Conservation (phyloP, 2,113 vertebrate genomes). For the Rhabdornis inornatus region DNA sequence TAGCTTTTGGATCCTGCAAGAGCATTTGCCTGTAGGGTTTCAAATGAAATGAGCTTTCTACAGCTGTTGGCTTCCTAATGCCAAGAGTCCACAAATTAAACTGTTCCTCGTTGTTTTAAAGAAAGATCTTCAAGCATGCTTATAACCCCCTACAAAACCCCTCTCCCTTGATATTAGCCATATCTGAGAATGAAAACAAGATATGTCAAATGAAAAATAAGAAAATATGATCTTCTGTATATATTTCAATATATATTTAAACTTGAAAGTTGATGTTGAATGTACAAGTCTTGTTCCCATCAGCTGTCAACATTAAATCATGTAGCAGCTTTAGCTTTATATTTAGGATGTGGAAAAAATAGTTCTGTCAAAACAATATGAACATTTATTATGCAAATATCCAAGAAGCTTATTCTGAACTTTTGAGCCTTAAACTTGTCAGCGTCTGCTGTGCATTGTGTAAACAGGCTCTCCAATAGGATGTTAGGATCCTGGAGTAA, state of each 20-base stretch:
- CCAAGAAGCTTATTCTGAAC: background rate
- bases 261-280: background rate
- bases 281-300: background rate
- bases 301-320: background rate
- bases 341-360: background rate
- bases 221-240: background rate
- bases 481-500: background rate
- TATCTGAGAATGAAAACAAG: background rate
- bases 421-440: background rate
- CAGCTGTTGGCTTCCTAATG: constrained; percentile 25
- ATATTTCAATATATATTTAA: background rate
- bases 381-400: background rate
- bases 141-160: background rate
- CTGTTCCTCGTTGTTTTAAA: background rate
- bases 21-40: constrained; percentile 24
- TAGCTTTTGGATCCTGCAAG: background rate
- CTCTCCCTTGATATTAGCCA: background rate
- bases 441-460: background rate
- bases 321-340: background rate
- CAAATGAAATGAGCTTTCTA: constrained; percentile 43
- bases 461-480: background rate
- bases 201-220: background rate
- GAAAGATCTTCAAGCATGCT: background rate
- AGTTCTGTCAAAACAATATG: background rate
- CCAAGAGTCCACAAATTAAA: background rate